Conservation (phyloP, 37 sponge, comb jelly and placozoan genomes). For the Petrosia ficiformis region DNA sequence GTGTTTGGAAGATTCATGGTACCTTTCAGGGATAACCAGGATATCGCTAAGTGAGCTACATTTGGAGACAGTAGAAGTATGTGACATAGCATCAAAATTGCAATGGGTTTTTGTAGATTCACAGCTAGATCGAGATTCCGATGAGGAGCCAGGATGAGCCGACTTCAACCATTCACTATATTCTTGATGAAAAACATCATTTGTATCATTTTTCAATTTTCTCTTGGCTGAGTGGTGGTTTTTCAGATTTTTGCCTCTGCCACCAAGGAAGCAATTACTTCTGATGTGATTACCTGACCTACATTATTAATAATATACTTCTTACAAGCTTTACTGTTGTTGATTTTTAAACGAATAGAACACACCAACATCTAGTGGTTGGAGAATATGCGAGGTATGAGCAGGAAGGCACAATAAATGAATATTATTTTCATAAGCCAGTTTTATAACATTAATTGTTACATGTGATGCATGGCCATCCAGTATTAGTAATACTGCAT, state of each 20-base stretch:
- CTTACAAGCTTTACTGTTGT: slow-evolving; percentile 38
- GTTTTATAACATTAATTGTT: slow-evolving; percentile 44
- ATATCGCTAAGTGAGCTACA: no score
- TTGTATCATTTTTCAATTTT: slow-evolving; percentile 3
- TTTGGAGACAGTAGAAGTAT: neutral
- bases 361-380: slow-evolving; percentile 64
- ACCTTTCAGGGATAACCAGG: neutral
- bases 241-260: no score
- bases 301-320: slow-evolving; percentile 26
- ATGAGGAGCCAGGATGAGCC: slow-evolving; percentile 50
- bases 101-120: no score
- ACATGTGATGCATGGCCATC: slow-evolving; percentile 71
- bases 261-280: slow-evolving; percentile 37
- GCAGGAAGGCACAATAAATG: slow-evolving; percentile 54
- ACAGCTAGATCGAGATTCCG: no score
- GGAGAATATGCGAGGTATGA: slow-evolving; percentile 61
- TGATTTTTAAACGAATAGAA: slow-evolving; percentile 55
- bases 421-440: slow-evolving; percentile 44
- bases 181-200: neutral
- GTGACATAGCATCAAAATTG: neutral
- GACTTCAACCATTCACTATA: slow-evolving; percentile 33
- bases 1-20: neutral
- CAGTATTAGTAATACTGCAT: slow-evolving; percentile 34
- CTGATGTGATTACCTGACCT: slow-evolving; percentile 43
- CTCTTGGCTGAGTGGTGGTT: neutral